Evolutionary conservation across 2,888 invertebrate species (phyloP), one percentile per base, ranked within the genome.

Genomic region (Eilema griseolum): DNA sequence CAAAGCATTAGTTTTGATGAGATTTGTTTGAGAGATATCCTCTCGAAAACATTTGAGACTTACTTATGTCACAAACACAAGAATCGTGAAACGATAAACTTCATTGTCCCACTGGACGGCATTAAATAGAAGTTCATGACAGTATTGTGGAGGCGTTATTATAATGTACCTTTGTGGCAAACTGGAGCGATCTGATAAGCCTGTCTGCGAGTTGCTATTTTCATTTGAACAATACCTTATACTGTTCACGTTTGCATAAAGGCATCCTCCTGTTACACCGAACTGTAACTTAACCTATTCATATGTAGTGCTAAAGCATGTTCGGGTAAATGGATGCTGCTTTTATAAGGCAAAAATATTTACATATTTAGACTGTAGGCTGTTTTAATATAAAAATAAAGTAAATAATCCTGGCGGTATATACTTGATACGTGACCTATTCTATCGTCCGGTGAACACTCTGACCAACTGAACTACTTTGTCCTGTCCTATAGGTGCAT

Each of bases 131-230:
- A 69, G 71, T 70, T 60, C 37, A 62, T 59, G 66, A 46, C 67
- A 69, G 70, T 56, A 28, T 69, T 37, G 72, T 70, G 73, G 67
- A 68, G 77, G 77, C 77, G 78, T 46, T 41, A 3, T 46, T 69
- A 77, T 75, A 79, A 76, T 77, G 46, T 74, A 75, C 74, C 78
- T 81, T 75, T 79, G 79, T 72, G 59, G 81, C 69, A 72, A 84
- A 83, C 75, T 83, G 61, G 85, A 82, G 78, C 83, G 72, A 86
- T 85, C 85, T 74, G 86, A 85, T 85, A 86, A 84, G 65, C 69
- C 74, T 66, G 74, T 75, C 76, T 61, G 63, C 67, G 73, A 62
- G 70, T 74, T 76, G 79, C 73, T 71, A 80, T 83, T 78, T 82
- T 72, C 77, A 78, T 78, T 76, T 60, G 41, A 82, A 82, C 83